Conservation (phyloP, 1,140 invertebrate species). For the Homalodisca vitripennis region DNA sequence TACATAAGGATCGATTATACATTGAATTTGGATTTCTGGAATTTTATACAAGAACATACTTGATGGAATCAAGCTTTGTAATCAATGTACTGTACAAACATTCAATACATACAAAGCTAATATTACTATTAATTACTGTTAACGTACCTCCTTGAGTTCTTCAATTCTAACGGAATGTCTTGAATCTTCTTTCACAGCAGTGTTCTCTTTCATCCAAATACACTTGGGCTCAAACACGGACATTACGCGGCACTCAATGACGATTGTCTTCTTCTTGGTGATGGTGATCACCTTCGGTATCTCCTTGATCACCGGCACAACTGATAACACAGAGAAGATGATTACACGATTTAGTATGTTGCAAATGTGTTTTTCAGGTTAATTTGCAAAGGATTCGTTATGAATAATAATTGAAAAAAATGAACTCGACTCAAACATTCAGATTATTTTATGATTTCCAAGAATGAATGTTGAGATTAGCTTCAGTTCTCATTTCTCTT, state of each 20-base stretch:
- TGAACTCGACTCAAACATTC: no score
- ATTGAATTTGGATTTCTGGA: no score
- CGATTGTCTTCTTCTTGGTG: constrained; percentile 84
- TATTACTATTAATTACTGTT: not conserved
- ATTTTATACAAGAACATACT: no score
- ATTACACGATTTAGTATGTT: no score
- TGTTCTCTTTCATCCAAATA: constrained; percentile 85
- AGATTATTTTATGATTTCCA: no score
- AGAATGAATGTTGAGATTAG: no score
- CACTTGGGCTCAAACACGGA: constrained; percentile 86
- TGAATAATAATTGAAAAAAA: no score
- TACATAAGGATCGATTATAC: no score
- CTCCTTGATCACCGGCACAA: constrained; percentile 91
- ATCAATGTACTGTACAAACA: not conserved
- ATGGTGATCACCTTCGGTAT: constrained; percentile 87
- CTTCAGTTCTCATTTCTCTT: no score
- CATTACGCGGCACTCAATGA: constrained; percentile 86
- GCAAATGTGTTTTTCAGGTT: no score
- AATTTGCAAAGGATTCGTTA: no score
- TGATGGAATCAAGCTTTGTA: no score
- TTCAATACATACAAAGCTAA: not conserved
- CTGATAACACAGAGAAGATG: constrained; percentile 58
- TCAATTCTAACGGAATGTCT: constrained; percentile 74
- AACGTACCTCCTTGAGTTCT: constrained; percentile 69
- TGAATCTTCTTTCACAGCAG: constrained; percentile 71